Evolutionary conservation across 2,113 vertebrate genomes (phyloP).

Genomic region (Paracanthobrama guichenoti): DNA sequence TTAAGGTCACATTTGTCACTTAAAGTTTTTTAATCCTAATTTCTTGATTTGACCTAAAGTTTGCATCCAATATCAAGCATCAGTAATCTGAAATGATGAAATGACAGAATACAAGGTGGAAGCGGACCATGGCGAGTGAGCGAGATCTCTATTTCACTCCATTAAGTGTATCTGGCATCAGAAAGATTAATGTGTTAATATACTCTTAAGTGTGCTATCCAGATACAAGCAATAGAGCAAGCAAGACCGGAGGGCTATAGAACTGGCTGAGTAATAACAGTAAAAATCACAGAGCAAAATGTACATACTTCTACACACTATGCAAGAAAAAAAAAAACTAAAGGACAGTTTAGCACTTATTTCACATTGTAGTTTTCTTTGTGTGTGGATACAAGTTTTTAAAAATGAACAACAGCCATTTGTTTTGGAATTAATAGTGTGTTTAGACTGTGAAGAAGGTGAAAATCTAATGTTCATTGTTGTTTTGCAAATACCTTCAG

Average conservation of each 20-base stretch:
- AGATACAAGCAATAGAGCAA: conserved; percentile 18
- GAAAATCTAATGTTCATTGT: neutral
- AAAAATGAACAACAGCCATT: neutral
- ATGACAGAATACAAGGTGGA: conserved; percentile 37
- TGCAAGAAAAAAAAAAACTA: conserved; percentile 14
- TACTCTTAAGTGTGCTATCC: conserved; percentile 42
- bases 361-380: neutral
- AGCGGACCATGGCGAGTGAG: neutral
- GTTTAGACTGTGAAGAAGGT: neutral
- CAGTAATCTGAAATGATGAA: conserved; percentile 62
- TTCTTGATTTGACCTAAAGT: conserved; percentile 22
- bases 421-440: neutral
- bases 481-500: neutral
- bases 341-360: neutral
- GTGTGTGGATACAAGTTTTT: neutral
- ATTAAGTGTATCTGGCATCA: conserved; percentile 54
- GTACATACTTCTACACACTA: conserved; percentile 33
- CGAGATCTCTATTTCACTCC: conserved; percentile 46
- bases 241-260: conserved; percentile 21
- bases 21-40: conserved; percentile 40
- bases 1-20: conserved; percentile 40
- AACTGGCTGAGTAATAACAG: conserved; percentile 49
- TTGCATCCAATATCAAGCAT: conserved; percentile 58
- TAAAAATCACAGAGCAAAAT: conserved; percentile 52
- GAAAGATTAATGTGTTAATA: conserved; percentile 61